Percentiles rank a stretch among this genome's conserved stretches.
phyloP scores from a whole-genome alignment of 2,888 invertebrate genomes.

The Campopleginae sp. region DNA sequence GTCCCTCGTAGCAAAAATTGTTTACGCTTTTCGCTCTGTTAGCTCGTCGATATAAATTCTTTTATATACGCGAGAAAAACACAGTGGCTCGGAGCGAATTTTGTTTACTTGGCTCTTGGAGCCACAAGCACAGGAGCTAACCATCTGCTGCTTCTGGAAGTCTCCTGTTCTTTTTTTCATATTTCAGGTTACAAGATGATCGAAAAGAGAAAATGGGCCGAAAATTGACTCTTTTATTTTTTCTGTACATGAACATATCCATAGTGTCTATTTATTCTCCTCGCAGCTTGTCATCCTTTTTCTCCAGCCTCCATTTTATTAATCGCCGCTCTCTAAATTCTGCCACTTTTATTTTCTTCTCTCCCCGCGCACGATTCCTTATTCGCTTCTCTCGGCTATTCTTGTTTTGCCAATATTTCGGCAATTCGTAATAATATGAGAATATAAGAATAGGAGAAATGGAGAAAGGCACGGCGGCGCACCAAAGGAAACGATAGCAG shows the following conservation, averaged over 20 bases:
- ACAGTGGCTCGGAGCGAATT: constrained; percentile 63
- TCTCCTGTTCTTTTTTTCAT: constrained; percentile 22
- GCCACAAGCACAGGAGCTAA: constrained; percentile 55
- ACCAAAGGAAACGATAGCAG: constrained; percentile 12
- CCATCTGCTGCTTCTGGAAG: constrained; percentile 69
- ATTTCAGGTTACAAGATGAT: neutral
- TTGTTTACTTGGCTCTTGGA: constrained; percentile 61
- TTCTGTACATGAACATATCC: neutral
- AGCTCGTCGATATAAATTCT: neutral
- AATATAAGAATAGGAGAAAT: constrained; percentile 63
- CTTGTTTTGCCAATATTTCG: constrained; percentile 71
- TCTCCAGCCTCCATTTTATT: constrained; percentile 11
- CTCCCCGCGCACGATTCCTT: constrained; percentile 31
- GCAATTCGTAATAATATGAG: constrained; percentile 68
- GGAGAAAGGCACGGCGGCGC: too few relatives aligned
- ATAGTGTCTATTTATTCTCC: neutral
- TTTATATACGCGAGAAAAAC: neutral
- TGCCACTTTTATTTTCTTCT: neutral
- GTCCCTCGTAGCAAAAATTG: constrained; percentile 24
- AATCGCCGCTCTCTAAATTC: neutral
- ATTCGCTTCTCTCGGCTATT: constrained; percentile 40
- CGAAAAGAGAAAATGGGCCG: neutral
- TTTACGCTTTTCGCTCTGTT: constrained; percentile 25
- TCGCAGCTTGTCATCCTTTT: neutral
- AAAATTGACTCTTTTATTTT: neutral